A percentile compares a stretch with the other conserved stretches of the same genome.
Conservation (phyloP, 2,113 vertebrate genomes). For the Charina bottae region DNA sequence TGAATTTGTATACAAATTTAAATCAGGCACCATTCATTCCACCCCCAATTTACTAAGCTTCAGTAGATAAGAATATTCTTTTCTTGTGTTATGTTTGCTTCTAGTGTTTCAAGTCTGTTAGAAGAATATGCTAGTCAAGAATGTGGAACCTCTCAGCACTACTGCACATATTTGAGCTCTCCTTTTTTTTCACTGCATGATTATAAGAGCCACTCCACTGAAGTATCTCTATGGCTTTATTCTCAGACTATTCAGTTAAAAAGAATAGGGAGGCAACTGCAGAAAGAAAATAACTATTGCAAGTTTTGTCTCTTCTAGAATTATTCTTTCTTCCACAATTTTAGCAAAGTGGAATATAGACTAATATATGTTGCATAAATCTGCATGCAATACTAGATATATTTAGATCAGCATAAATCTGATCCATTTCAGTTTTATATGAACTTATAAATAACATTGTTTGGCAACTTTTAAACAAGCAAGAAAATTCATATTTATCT, state of each 20-base stretch:
- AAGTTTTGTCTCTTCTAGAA: background rate
- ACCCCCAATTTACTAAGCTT: background rate
- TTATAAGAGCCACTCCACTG: constrained; percentile 31
- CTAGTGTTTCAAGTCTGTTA: background rate
- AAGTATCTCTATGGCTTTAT: background rate
- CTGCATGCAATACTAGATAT: background rate
- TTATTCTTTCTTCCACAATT: background rate
- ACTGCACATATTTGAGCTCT: constrained; percentile 20
- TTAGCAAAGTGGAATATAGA: background rate
- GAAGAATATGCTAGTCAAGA: background rate
- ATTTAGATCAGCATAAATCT: background rate
- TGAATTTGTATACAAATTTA: background rate
- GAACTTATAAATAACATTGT: background rate
- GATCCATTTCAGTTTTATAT: background rate
- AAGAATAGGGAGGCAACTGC: background rate
- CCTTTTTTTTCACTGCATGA: constrained; percentile 12
- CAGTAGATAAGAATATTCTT: constrained; percentile 1
- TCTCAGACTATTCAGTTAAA: background rate
- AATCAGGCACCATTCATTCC: background rate
- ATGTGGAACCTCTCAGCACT: background rate
- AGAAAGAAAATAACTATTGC: constrained; percentile 4
- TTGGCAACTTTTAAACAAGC: background rate
- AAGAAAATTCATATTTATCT: background rate
- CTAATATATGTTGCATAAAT: background rate
- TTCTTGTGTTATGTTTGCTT: background rate